Evolutionary conservation across 2,113 vertebrate species (phyloP).

Genomic region (Coracopsis vasa): DNA sequence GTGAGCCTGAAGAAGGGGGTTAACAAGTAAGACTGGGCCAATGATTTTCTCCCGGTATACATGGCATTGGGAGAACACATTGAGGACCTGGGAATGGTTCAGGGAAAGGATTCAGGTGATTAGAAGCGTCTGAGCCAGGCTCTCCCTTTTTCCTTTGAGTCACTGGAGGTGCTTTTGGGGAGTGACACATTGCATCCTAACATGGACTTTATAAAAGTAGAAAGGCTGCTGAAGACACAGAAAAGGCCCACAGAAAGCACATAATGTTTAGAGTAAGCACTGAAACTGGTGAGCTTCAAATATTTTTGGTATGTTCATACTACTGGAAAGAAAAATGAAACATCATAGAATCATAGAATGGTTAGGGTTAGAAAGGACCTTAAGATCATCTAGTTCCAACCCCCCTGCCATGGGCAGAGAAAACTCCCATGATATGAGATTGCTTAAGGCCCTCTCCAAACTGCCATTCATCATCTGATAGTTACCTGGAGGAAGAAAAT

Average conservation of each 20-base stretch:
- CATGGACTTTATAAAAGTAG: not conserved
- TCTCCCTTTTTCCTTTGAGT: not conserved
- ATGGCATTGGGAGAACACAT: rapidly evolving
- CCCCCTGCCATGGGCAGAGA: not conserved
- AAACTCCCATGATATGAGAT: not conserved
- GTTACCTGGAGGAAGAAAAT: not conserved
- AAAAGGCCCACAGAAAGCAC: rapidly evolving
- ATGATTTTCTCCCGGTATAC: not conserved
- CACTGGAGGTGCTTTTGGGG: not conserved
- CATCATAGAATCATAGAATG: not conserved
- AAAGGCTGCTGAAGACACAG: not conserved
- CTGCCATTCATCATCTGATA: not conserved
- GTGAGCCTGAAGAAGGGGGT: not conserved
- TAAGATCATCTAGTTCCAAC: not conserved
- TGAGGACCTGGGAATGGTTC: not conserved
- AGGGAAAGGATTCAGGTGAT: not conserved
- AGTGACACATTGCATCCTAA: not conserved
- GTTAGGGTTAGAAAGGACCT: not conserved
- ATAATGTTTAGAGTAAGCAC: not conserved
- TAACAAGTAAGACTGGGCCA: not conserved
- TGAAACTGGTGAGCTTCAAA: not conserved
- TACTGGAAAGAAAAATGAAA: not conserved
- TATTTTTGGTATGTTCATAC: not conserved
- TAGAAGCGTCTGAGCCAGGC: not conserved
- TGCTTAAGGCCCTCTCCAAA: not conserved